Conservation (phyloP, 1,140 invertebrate species). For the Manduca sexta region DNA sequence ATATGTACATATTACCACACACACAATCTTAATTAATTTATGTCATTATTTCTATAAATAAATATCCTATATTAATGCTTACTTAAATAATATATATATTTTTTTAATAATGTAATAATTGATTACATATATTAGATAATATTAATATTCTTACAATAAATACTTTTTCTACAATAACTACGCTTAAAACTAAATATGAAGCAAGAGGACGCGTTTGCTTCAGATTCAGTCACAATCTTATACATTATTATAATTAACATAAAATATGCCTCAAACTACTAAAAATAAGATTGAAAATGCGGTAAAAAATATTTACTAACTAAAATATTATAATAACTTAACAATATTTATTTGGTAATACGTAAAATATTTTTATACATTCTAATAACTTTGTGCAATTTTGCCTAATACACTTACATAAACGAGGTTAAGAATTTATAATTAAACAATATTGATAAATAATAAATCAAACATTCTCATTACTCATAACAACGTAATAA, state of each 20-base stretch:
- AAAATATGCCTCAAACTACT: not conserved
- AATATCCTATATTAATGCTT: too few species aligned
- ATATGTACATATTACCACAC: too few species aligned
- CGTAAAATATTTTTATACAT: too few species aligned
- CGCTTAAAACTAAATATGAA: conserved; percentile 43
- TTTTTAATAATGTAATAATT: too few species aligned
- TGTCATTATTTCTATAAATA: too few species aligned
- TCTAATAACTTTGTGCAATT: conserved; percentile 25
- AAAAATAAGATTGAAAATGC: conserved; percentile 51
- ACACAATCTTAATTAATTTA: too few species aligned
- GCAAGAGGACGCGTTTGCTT: conserved; percentile 65
- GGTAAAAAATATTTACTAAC: conserved; percentile 12
- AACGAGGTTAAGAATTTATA: too few species aligned
- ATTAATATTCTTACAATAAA: too few species aligned
- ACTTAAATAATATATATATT: too few species aligned
- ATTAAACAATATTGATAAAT: conserved; percentile 6
- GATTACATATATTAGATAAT: too few species aligned
- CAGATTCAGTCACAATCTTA: conserved; percentile 27
- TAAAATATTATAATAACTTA: not conserved
- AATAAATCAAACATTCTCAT: conserved; percentile 30
- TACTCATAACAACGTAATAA: conserved; percentile 32
- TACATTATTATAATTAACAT: not conserved
- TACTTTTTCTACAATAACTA: too few species aligned
- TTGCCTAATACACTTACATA: too few species aligned
- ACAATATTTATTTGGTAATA: not conserved